phyloP scores from a whole-genome alignment of 2,888 invertebrate species.

The Eupithecia exiguata region DNA sequence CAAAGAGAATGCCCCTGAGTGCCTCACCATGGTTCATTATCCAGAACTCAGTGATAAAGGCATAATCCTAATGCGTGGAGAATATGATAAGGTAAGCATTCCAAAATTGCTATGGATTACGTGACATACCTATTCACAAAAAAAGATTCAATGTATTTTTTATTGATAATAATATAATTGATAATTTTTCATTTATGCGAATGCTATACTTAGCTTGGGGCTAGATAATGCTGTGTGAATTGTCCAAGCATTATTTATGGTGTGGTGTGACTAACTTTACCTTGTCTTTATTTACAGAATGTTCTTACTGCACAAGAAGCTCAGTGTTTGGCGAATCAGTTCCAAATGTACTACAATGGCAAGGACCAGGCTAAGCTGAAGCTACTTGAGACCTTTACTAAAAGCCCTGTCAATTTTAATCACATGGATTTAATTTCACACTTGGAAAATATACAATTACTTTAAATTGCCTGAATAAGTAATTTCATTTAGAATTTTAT shows the following conservation, averaged over 20 bases:
- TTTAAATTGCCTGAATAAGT: conserved; percentile 32
- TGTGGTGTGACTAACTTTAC: neutral
- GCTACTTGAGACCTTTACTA: conserved; percentile 87
- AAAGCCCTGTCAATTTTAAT: conserved; percentile 89
- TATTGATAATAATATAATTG: no score
- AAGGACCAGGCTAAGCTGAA: conserved; percentile 85
- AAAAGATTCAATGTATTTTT: neutral
- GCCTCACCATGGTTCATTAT: conserved; percentile 91
- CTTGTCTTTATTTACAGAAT: conserved; percentile 71
- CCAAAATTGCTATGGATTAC: neutral
- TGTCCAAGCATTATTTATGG: no score
- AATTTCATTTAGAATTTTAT: neutral
- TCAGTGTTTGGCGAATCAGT: conserved; percentile 92
- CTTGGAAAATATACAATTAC: conserved; percentile 86
- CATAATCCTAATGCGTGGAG: conserved; percentile 92
- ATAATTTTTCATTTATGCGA: no score
- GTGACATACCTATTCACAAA: neutral
- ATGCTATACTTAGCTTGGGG: no score
- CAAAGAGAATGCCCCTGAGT: conserved; percentile 95
- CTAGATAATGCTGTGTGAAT: no score
- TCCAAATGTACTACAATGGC: conserved; percentile 92
- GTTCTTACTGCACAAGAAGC: conserved; percentile 90
- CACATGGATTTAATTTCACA: conserved; percentile 92
- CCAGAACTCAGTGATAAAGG: conserved; percentile 89
- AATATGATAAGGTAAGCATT: conserved; percentile 86